Evolutionary conservation across 2,888 invertebrate species (phyloP).

Genomic region (Drosophila sordidula): DNA sequence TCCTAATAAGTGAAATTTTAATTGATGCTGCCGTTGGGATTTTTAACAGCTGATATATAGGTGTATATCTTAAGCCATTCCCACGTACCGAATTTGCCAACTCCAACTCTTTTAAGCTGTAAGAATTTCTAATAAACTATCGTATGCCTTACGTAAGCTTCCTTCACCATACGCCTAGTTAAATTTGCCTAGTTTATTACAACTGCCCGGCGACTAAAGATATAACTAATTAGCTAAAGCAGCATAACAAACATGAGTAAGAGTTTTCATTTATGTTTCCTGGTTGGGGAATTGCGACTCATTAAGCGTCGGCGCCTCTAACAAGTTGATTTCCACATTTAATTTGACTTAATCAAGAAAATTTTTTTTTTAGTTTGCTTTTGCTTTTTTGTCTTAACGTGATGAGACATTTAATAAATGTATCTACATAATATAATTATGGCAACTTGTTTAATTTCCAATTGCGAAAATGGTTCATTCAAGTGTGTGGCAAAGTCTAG

Average conservation of each 20-base stretch:
- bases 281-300: constrained; percentile 33
- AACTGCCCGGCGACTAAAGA: constrained; percentile 9
- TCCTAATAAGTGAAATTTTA: no score
- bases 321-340: constrained; percentile 68
- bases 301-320: constrained; percentile 47
- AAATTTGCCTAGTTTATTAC: constrained; percentile 10
- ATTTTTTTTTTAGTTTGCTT: neutral
- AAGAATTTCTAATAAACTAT: neutral
- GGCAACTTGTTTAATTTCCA: constrained; percentile 65
- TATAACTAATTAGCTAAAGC: constrained; percentile 14
- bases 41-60: no score
- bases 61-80: no score
- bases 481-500: constrained; percentile 17
- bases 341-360: constrained; percentile 63
- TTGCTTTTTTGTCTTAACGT: neutral
- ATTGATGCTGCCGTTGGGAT: no score
- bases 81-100: no score
- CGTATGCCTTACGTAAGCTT: neutral
- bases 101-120: no score
- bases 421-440: constrained; percentile 60
- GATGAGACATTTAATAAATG: constrained; percentile 24
- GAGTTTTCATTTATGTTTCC: constrained; percentile 31
- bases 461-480: constrained; percentile 50
- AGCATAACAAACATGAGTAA: neutral
- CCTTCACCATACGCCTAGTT: neutral